Evolutionary conservation across 2,888 invertebrate species (phyloP), one percentile per base, ranked within the genome.

Genomic region (Ceratothoa steindachneri): DNA sequence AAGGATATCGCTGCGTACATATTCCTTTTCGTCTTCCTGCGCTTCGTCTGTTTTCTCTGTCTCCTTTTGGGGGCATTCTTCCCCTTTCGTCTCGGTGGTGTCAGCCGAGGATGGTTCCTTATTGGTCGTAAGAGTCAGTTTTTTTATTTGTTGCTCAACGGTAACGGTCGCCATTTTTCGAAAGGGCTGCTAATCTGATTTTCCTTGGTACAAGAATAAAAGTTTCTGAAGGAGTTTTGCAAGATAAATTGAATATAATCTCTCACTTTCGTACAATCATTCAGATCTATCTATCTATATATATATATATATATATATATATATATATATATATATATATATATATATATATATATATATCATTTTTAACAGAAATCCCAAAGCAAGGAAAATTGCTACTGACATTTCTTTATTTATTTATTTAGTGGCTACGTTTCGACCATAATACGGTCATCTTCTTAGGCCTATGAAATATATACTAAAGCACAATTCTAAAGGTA

Each of bases 1-100:
- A 77, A 93, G 87, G 83, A 93, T 91, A 90, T 93, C 92, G 80
- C 93, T 92, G 82, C 93, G 86, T 82, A 94, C 89, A 71, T 93
- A 93, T 86, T 94, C 94, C 86, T 93, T 93, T 85, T 93, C 92
- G 83, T 90, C 90, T 3, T 71, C 74, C 30, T 71, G 31, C 1
- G 28, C 70, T 30, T 51, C 19, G 27, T 66, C 66, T 7, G 22
- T 22, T 19, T 66, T 51, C 9, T 68, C 68, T 30, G 24, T 55
- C 24, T 60, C 60, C 60, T 60, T 24, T 7, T 60, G n/a, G 22
- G 60, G 60, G 24, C 12, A 12, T 24, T 60, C 12, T 1, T n/a
- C 12, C 9, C 1, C 4, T 7, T 15, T 9, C 0, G 55, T 5
- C 9, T 52, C 27, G 3, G 68, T 15, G 41, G 41, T 51, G 12